These are phyloP conservation scores for Megaceryle maxima DNA, from an alignment of 2,113 vertebrate genomes.

Conservation along the genomic window DNA sequence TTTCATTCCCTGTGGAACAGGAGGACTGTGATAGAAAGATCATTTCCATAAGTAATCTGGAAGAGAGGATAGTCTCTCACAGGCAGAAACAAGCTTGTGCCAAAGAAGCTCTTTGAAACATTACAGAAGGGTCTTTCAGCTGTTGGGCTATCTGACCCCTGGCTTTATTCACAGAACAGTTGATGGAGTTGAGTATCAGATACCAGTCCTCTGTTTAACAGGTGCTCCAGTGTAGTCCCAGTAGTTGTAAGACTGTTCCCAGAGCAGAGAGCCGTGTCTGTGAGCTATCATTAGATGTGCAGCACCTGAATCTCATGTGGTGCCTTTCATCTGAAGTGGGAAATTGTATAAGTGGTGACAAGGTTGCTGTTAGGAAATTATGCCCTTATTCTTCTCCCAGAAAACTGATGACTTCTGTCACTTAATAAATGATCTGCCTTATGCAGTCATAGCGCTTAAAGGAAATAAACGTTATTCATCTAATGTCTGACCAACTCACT, in stretches of 20 bases:
- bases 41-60: background rate
- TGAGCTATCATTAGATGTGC: background rate
- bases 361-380: background rate
- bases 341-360: background rate
- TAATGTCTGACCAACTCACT: background rate
- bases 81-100: background rate
- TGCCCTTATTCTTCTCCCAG: background rate
- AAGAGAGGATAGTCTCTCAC: background rate
- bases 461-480: background rate
- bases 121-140: background rate
- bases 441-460: background rate
- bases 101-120: background rate
- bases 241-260: background rate
- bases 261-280: background rate
- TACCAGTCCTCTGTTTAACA: background rate
- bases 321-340: background rate
- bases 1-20: background rate
- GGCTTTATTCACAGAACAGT: background rate
- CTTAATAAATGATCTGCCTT: background rate
- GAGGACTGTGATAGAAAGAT: background rate
- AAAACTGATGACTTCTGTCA: background rate
- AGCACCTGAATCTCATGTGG: background rate
- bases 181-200: background rate
- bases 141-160: background rate
- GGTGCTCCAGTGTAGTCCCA: background rate